Conservation (phyloP, 2,888 invertebrate genomes). For the Tipula vernalis region DNA sequence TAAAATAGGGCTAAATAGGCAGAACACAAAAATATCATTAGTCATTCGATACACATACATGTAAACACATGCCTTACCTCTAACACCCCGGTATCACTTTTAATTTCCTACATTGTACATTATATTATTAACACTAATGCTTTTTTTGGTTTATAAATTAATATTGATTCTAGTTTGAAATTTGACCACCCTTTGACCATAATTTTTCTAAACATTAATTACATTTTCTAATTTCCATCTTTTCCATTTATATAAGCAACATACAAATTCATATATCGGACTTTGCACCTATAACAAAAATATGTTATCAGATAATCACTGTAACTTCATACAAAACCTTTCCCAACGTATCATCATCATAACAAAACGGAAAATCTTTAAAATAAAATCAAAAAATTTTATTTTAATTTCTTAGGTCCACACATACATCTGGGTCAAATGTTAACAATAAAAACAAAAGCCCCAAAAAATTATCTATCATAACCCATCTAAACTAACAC, state of each 20-base stretch:
- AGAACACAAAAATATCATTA: neutral
- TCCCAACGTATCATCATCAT: neutral
- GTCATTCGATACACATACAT: neutral
- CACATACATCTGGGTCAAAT: neutral
- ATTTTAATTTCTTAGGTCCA: neutral
- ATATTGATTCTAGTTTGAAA: neutral
- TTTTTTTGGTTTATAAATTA: neutral
- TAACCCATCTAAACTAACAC: neutral
- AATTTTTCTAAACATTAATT: neutral
- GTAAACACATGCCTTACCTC: neutral
- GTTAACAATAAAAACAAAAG: neutral
- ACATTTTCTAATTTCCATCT: neutral
- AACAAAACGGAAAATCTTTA: neutral
- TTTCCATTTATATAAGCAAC: neutral
- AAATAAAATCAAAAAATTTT: neutral
- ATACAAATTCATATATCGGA: neutral
- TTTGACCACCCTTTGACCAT: neutral
- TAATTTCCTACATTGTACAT: neutral
- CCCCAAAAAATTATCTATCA: neutral
- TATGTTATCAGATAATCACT: neutral
- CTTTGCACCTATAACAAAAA: neutral
- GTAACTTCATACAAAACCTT: neutral
- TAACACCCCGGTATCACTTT: neutral
- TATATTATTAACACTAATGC: neutral
- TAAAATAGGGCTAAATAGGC: neutral